Evolutionary conservation across 2,113 vertebrate species (phyloP), one percentile per base, ranked within the genome.

Genomic region (Syngnathoides biaculeatus): DNA sequence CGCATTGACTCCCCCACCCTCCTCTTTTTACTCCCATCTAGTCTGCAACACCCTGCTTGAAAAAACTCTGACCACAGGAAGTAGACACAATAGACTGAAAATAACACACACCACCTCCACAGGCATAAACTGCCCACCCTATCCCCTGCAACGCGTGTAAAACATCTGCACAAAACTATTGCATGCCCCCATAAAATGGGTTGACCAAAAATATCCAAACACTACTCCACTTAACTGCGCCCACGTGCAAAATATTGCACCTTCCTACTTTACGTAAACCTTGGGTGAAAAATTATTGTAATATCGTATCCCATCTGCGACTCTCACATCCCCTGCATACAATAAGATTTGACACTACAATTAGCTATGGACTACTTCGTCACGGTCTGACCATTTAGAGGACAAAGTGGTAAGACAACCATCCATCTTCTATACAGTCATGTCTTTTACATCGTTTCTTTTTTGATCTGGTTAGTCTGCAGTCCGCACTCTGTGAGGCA

Each of bases 11-110:
- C 84, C 86, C 87, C 84, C 84, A 79, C 79, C 85, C 85, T 88
- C 77, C 81, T 79, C 87, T 81, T 57, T 71, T 30, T 30, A 77
- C 82, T 86, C 85, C 62, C 26, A 24, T 86, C 30, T 80, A 74
- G 86, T 92, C 89, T 93, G 91, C 88, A 93, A 93, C 91, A 94
- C 93, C 92, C 94, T 92, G 91, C 92, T 93, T 93, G 92, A 91
- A 84, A 92, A 92, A 95, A 93, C 94, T 93, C 90, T 95, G 94
- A 94, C 93, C 89, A 90, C 92, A 97, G 95, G 94, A 98, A 96
- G 91, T 89, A 95, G 93, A 95, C 93, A 95, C 94, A 96, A 94
- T 93, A 89, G 92, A 92, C 90, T 96, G 93, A 95, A 95, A 96
- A 95, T 94, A 95, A 95, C 90, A 92, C 89, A 82, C 90, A 84